Conservation (phyloP, 2,888 invertebrate genomes). For the Fragum whitleyi region DNA sequence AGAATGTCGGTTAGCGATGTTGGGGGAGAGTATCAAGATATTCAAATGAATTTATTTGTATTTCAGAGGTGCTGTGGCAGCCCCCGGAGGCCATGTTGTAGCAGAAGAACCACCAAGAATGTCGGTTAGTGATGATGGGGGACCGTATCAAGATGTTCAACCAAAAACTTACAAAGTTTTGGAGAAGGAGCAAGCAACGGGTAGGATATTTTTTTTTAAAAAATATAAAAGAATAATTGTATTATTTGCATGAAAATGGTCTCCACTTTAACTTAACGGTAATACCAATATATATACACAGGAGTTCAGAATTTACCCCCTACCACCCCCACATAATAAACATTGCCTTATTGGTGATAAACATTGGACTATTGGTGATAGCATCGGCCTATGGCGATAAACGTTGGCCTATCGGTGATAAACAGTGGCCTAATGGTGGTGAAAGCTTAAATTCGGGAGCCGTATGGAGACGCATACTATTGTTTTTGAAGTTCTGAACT, state of each 20-base stretch:
- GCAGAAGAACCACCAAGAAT: constrained; percentile 54
- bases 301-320: too few relatives aligned
- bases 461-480: too few relatives aligned
- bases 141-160: constrained; percentile 81
- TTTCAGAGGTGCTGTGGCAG: constrained; percentile 63
- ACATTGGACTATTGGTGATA: too few relatives aligned
- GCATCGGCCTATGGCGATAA: too few relatives aligned
- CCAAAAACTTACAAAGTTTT: constrained; percentile 83
- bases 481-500: too few relatives aligned
- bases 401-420: too few relatives aligned
- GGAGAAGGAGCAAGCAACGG: constrained; percentile 75
- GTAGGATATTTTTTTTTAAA: constrained; percentile 36
- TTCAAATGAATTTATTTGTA: constrained; percentile 66
- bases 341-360: too few relatives aligned
- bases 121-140: constrained; percentile 67
- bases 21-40: constrained; percentile 80
- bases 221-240: not conserved
- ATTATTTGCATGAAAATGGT: not conserved
- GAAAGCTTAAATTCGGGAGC: too few relatives aligned
- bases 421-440: too few relatives aligned
- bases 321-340: too few relatives aligned
- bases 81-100: constrained; percentile 49
- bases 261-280: not conserved
- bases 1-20: constrained; percentile 59
- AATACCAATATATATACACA: not conserved